Base-by-base conservation (phyloP, 2,113 vertebrate species). In the Nothobranchius kuhntae region DNA sequence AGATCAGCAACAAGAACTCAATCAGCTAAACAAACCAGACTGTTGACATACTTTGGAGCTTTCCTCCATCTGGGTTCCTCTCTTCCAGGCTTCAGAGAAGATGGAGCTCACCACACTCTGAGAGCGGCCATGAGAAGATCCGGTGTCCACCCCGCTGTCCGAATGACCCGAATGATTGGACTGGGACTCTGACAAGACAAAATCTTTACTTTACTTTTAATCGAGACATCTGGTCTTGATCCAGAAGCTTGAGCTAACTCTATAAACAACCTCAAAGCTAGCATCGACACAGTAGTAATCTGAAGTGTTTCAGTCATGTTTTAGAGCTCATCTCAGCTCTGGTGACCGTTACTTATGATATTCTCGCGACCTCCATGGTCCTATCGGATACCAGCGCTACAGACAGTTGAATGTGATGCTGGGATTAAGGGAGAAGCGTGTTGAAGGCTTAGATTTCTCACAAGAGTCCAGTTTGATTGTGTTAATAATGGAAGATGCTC, bases 1-100 rank as follows among this genome's bases (percentile, higher is more conserved):
- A 72, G 58, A 15, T 61, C 7, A 52, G 46, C 15, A 1, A 10
- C 0, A 8, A 6, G 0, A 46, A 13, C 15, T 9, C 42, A 12
- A 63, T 7, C 14, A 38, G 30, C 15, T 48, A n/a, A 12, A 11
- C 0, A 30, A 21, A 13, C 12, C 17, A 12, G 2, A 7, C 11
- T 8, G 24, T 2, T 11, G 0, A 52, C 47, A 11, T 93, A 98
- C 97, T 94, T 96, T 98, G 85, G 92, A 93, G 83, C 87, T 95
- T 69, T 99, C 98, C 80, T 99, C 96, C 68, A 99, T 89, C 91
- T 99, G 98, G 14, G 98, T 99, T 9, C 98, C 98, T 72, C 98
- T 94, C 73, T 96, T 99, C 98, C 98, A 99, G 76, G 98, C 98
- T 86, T 99, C 98, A 0, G 98, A 99, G 86, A 99, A 99, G 86